Evolutionary conservation across 2,888 invertebrate species (phyloP).

Genomic region (Cancer borealis): DNA sequence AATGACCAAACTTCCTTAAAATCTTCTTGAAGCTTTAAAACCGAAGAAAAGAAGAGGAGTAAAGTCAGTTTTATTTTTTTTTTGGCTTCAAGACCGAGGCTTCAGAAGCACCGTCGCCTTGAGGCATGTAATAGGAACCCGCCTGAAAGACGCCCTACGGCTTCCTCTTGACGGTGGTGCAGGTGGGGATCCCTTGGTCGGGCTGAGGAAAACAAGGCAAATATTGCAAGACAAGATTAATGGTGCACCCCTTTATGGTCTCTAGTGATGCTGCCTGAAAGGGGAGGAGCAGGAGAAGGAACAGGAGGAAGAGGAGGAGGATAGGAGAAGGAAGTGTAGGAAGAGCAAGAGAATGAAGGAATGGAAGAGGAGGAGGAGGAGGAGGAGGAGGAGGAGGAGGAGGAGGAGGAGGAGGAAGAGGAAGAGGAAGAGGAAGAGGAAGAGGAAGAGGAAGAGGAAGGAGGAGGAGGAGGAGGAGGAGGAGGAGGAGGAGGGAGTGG

Average conservation of each 20-base stretch:
- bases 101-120: background rate
- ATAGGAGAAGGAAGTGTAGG: background rate
- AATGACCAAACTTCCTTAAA: conserved; percentile 12
- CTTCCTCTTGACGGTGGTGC: conserved; percentile 29
- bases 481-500: background rate
- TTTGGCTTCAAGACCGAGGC: background rate
- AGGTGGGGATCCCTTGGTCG: conserved; percentile 18
- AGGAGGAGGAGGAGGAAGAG: background rate
- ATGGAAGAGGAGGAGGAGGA: background rate
- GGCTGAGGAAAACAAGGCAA: conserved; percentile 41
- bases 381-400: background rate
- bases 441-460: background rate
- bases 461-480: background rate
- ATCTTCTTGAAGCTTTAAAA: background rate
- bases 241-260: conserved; percentile 28
- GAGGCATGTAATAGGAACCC: conserved; percentile 6
- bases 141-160: conserved; percentile 35
- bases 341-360: background rate
- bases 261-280: conserved; percentile 22
- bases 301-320: background rate
- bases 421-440: background rate
- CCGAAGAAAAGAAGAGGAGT: background rate
- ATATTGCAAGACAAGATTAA: conserved; percentile 45
- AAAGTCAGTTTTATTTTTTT: background rate
- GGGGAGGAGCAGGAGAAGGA: background rate